Base-by-base conservation (phyloP, 2,797 vertebrate species). In the Percopsis omiscomaycus region DNA sequence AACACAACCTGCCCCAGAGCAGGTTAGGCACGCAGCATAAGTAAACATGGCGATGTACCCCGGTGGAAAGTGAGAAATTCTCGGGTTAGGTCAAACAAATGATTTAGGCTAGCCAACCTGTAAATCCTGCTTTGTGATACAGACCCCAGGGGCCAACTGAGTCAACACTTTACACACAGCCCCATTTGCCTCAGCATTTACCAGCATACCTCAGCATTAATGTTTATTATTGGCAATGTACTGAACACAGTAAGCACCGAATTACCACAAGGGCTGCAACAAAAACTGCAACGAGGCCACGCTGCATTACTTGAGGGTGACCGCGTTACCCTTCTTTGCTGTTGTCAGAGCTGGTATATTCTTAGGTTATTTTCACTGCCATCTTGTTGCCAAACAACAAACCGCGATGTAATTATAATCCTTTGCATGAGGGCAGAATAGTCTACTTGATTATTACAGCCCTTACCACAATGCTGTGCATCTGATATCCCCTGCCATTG, bases 111-210 rank as follows among this genome's bases (percentile, higher is more conserved):
- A 37, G 0, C 32, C 32, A 37, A 37, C 32, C 32, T 6, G 6
- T 37, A 37, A 5, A 37, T 9, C 4, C 75, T 37, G 32, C 32
- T 37, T 37, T 5, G 32, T 37, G 6, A 37, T 8, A 37, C 32
- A 88, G 77, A 87, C 66, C 84, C 61, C 53, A 69, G 59, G 60
- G 58, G 71, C 71, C 68, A 73, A 53, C 62, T 65, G 56, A 69
- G 64, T 85, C 68, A 74, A 70, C 32, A 37, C 32, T 8, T 59
- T 64, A 67, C 60, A 80, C 11, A 52, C 49, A 56, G 4, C 22
- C 70, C 55, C 51, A 68, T 50, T 73, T 52, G 29, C 30, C 42
- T 60, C 73, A 78, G 72, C 62, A 75, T 55, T 72, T 71, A 63
- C 42, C 22, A 12, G 22, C 22, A 22, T 22, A 22, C 22, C 22